phyloP scores from a whole-genome alignment of 2,113 vertebrate genomes.

The Sardina pilchardus region DNA sequence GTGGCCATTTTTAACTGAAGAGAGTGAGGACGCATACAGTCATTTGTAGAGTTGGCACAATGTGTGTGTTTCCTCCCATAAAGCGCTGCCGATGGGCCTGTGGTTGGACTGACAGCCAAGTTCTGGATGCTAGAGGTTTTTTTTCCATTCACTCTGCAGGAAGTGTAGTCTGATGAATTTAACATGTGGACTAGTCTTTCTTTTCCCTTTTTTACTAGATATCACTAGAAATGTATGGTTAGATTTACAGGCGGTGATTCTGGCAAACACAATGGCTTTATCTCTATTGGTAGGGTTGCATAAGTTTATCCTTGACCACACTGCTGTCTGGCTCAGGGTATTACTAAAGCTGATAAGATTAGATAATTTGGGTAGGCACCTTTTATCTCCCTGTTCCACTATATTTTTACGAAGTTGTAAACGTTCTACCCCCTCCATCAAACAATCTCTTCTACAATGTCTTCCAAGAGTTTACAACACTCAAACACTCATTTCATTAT shows the following conservation, averaged over 20 bases:
- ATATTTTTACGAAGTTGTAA: not conserved
- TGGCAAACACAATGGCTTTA: conserved; percentile 11
- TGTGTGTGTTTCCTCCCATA: not conserved
- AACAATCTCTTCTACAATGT: not conserved
- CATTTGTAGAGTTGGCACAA: conserved; percentile 6
- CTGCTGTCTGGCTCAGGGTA: conserved; percentile 43
- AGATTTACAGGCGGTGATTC: not conserved
- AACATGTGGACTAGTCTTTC: not conserved
- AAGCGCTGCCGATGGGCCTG: not conserved
- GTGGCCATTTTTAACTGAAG: conserved; percentile 5
- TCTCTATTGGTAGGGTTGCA: not conserved
- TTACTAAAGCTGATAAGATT: conserved; percentile 71
- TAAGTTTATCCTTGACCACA: conserved; percentile 59
- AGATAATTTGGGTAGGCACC: conserved; percentile 50
- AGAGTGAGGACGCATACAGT: not conserved
- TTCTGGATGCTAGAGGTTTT: not conserved
- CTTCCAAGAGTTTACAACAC: not conserved
- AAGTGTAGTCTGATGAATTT: not conserved
- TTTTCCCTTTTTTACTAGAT: not conserved
- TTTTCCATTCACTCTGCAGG: not conserved
- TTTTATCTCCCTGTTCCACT: not conserved
- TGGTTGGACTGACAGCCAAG: not conserved
- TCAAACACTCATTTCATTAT: not conserved
- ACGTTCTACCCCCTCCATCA: not conserved
- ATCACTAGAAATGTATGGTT: not conserved